Evolutionary conservation across 2,113 vertebrate species (phyloP).

Genomic region (Pygoscelis adeliae): DNA sequence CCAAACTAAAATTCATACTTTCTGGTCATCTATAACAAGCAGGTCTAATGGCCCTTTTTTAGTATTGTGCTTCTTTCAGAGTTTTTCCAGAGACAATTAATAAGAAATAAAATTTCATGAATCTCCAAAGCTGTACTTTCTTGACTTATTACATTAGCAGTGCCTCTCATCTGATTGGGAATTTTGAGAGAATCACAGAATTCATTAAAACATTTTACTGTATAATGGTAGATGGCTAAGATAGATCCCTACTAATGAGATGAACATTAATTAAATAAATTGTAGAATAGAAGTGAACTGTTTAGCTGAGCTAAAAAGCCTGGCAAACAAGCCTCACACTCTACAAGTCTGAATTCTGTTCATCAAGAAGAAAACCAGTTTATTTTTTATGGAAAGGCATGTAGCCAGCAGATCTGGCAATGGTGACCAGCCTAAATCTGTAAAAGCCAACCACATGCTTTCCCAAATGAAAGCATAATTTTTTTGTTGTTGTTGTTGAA

Average conservation of each 20-base stretch:
- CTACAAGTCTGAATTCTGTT: neutral
- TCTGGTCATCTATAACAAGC: neutral
- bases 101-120: slow-evolving; percentile 53
- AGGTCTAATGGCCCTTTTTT: neutral
- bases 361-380: neutral
- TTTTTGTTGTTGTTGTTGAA: neutral
- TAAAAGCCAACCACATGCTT: neutral
- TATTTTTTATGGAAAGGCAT: neutral
- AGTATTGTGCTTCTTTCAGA: neutral
- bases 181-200: slow-evolving; percentile 69
- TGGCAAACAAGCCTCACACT: slow-evolving; percentile 32
- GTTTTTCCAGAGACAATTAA: slow-evolving; percentile 36
- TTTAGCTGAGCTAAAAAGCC: slow-evolving; percentile 37
- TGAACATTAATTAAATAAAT: slow-evolving; percentile 70
- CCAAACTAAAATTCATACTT: neutral
- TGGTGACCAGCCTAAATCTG: neutral
- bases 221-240: slow-evolving; percentile 64
- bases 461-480: neutral
- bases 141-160: slow-evolving; percentile 58
- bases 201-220: slow-evolving; percentile 70
- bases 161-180: slow-evolving; percentile 51
- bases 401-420: neutral
- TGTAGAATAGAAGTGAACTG: slow-evolving; percentile 36
- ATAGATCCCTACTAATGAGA: slow-evolving; percentile 67
- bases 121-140: slow-evolving; percentile 51